Conservation (phyloP, 2,113 vertebrate species). For the Nothoprocta perdicaria region DNA sequence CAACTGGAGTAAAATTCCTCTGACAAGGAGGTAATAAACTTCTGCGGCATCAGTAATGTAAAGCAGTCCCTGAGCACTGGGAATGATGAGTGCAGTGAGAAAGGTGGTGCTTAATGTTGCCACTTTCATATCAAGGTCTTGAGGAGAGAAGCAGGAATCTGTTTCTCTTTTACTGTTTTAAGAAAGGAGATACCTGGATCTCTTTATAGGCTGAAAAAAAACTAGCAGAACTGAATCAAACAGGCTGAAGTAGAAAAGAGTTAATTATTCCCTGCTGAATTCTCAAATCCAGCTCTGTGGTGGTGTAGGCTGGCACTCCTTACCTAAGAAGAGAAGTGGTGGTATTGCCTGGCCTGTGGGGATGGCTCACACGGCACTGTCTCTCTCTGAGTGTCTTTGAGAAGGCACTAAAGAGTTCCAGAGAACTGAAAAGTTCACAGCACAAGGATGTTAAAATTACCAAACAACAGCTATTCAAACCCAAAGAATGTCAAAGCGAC, state of each 20-base stretch:
- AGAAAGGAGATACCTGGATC: not conserved
- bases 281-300: not conserved
- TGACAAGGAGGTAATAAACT: conserved; percentile 88
- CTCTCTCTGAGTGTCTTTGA: not conserved
- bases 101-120: not conserved
- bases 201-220: not conserved
- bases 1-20: conserved; percentile 96
- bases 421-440: not conserved
- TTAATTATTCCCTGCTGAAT: not conserved
- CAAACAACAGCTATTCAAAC: not conserved
- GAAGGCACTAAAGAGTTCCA: not conserved
- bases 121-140: not conserved
- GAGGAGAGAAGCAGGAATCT: not conserved
- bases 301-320: not conserved
- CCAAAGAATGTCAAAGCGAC: not conserved
- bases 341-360: not conserved
- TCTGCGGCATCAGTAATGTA: not conserved
- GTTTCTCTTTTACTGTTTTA: not conserved
- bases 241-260: not conserved
- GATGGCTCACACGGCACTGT: not conserved
- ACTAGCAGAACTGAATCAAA: not conserved
- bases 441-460: not conserved
- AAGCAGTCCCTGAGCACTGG: rapidly evolving
- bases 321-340: not conserved
- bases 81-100: not conserved